phyloP scores from a whole-genome alignment of 2,113 vertebrate genomes.

The Perca schrenkii region DNA sequence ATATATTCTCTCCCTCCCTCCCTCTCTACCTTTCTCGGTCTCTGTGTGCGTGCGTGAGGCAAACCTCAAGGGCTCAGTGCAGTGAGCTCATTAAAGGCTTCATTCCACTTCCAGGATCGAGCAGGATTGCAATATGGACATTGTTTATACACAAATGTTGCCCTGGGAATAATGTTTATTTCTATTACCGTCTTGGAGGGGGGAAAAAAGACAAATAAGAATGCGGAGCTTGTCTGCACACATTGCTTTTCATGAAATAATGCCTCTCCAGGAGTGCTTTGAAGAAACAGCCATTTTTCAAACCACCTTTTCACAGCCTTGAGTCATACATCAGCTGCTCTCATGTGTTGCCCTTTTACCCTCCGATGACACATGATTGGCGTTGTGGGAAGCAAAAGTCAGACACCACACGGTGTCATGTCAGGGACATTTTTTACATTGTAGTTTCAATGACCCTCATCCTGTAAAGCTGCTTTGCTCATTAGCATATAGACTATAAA shows the following conservation, averaged over 20 bases:
- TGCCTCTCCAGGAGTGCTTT: conserved; percentile 77
- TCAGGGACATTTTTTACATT: conserved; percentile 22
- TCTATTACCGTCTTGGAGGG: conserved; percentile 72
- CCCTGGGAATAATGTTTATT: conserved; percentile 83
- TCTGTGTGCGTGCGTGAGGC: conserved; percentile 50
- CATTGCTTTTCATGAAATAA: conserved; percentile 82
- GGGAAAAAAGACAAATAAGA: neutral
- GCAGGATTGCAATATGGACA: conserved; percentile 79
- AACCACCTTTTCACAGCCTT: conserved; percentile 41
- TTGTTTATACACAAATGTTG: conserved; percentile 83
- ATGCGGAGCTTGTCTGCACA: conserved; percentile 60
- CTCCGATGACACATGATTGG: conserved; percentile 6
- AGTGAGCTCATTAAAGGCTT: conserved; percentile 85
- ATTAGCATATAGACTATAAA: conserved; percentile 59
- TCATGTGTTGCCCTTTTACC: conserved; percentile 33
- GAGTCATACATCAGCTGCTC: conserved; percentile 49
- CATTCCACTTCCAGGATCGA: conserved; percentile 80
- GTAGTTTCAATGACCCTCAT: conserved; percentile 19
- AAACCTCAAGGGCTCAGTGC: conserved; percentile 78
- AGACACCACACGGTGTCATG: conserved; percentile 10
- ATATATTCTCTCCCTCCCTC: conserved; percentile 44
- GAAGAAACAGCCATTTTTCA: conserved; percentile 67
- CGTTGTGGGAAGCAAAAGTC: neutral
- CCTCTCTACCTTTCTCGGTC: neutral
- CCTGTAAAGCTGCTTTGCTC: conserved; percentile 12